These are phyloP conservation scores for Eudyptes chrysolophus DNA, from an alignment of 2,113 vertebrate genomes.

Conservation along the genomic window DNA sequence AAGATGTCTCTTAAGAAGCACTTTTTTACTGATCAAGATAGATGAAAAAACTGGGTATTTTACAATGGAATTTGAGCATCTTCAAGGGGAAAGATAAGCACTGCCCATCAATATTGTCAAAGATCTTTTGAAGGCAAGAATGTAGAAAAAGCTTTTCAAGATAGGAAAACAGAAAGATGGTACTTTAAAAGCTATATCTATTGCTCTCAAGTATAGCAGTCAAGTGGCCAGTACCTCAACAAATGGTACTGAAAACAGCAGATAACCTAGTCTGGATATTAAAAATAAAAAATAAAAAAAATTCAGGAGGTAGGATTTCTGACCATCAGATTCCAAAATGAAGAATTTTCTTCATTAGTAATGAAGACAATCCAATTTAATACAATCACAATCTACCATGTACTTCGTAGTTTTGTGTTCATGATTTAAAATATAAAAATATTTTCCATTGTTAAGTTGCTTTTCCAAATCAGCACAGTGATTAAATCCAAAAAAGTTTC, in stretches of 20 bases:
- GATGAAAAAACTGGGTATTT: background rate
- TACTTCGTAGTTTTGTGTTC: conserved; percentile 19
- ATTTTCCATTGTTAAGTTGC: conserved; percentile 59
- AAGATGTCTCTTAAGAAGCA: background rate
- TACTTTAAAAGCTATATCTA: background rate
- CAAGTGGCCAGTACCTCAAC: background rate
- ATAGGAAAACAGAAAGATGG: background rate
- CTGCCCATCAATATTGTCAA: background rate
- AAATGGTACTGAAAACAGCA: background rate
- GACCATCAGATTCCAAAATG: background rate
- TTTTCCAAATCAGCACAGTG: conserved; percentile 70
- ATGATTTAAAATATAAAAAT: background rate
- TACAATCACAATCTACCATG: background rate
- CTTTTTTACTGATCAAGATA: background rate
- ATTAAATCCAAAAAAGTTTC: conserved; percentile 75
- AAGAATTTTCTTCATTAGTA: background rate
- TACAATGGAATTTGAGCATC: background rate
- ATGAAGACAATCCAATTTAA: background rate
- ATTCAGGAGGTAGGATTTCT: background rate
- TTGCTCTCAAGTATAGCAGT: background rate
- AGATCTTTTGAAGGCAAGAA: background rate
- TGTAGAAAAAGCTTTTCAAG: background rate
- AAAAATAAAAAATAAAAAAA: too few relatives aligned
- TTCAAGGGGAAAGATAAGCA: background rate
- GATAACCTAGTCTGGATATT: background rate